These are phyloP conservation scores for Cepaea hortensis DNA, from an alignment of 2,888 invertebrate species.

Conservation along the genomic window DNA sequence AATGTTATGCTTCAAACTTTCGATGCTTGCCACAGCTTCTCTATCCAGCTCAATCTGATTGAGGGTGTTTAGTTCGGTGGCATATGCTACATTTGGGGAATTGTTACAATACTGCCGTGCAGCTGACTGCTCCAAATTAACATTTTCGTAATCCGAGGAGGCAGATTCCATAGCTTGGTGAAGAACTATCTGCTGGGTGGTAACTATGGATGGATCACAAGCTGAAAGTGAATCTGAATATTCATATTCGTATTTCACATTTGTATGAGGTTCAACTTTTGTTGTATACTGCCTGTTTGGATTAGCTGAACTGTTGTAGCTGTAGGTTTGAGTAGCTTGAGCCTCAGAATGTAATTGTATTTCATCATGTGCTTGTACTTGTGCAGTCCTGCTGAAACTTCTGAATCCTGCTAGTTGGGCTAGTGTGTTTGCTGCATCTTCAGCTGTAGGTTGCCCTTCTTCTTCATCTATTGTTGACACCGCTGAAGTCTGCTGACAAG, in stretches of 20 bases:
- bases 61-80: background rate
- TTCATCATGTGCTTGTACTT: background rate
- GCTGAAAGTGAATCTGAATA: slow-evolving; percentile 23
- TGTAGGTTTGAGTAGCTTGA: background rate
- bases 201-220: background rate
- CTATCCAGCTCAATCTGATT: background rate
- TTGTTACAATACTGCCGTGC: slow-evolving; percentile 11
- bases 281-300: slow-evolving; percentile 16
- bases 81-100: slow-evolving; percentile 1
- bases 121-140: background rate
- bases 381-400: slow-evolving; percentile 22
- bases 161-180: background rate
- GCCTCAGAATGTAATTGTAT: background rate
- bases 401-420: slow-evolving; percentile 52
- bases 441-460: slow-evolving; percentile 51
- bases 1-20: background rate
- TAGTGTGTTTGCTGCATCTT: slow-evolving; percentile 53
- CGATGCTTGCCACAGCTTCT: background rate
- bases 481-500: background rate
- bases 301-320: background rate
- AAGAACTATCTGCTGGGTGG: slow-evolving; percentile 5
- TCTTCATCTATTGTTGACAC: slow-evolving; percentile 33
- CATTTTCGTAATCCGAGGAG: slow-evolving; percentile 28
- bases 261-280: background rate
- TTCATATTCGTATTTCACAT: slow-evolving; percentile 15